Evolutionary conservation across 1,140 invertebrate species (phyloP).

Genomic region (Cotesia glomerata): DNA sequence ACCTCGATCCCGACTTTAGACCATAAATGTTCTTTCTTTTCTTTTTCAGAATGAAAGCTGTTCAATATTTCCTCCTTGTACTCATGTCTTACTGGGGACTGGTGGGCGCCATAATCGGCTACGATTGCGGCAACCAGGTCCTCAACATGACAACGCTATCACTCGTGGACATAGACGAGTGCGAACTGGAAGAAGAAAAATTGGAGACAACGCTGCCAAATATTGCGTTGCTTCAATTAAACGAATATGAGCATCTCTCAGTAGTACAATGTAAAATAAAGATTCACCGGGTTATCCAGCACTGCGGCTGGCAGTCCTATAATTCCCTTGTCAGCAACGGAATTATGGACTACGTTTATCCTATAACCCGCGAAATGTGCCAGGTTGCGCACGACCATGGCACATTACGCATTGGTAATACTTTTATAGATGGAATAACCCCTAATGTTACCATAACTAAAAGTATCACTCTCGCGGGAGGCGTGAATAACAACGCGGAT

Average conservation of each 20-base stretch:
- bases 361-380: not conserved
- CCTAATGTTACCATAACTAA: no score
- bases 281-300: no score
- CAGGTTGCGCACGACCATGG: not conserved
- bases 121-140: not conserved
- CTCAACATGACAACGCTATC: conserved; percentile 4
- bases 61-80: no score
- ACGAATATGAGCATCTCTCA: not conserved
- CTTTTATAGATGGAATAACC: no score
- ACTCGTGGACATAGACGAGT: no score
- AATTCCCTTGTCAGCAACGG: not conserved
- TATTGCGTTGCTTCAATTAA: not conserved
- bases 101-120: not conserved
- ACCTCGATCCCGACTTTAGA: not conserved
- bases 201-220: not conserved
- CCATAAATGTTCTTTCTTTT: not conserved
- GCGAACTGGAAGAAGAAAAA: not conserved
- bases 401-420: not conserved
- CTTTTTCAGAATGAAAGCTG: not conserved
- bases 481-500: no score
- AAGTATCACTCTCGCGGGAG: no score
- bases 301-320: not conserved
- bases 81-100: no score
- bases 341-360: not conserved
- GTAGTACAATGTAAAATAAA: no score